These are phyloP conservation scores for Branchipolynoe longqiensis DNA, from an alignment of 2,888 invertebrate genomes.

Conservation along the genomic window DNA sequence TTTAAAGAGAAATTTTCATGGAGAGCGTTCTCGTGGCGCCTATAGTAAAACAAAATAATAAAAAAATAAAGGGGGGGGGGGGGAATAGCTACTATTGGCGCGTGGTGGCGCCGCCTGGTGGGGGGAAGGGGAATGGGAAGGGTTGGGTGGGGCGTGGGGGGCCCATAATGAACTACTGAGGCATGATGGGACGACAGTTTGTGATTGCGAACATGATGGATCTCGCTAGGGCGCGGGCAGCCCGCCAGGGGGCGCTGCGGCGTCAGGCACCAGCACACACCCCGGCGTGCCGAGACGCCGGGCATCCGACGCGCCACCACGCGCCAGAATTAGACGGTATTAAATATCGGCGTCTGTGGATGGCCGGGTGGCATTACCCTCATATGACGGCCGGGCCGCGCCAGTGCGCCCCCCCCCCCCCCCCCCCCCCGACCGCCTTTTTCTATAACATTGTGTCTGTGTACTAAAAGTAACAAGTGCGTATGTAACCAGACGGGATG, in stretches of 20 bases:
- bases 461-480: no score
- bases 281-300: background rate
- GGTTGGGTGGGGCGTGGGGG: no score
- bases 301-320: background rate
- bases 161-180: slow-evolving; percentile 38
- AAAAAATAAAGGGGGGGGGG: background rate
- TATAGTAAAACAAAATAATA: no score
- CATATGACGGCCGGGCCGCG: background rate
- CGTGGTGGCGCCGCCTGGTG: slow-evolving; percentile 38
- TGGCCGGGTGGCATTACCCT: background rate
- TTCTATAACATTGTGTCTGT: no score
- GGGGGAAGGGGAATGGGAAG: no score
- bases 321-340: background rate
- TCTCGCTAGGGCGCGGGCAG: background rate
- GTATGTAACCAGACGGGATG: no score
- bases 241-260: background rate
- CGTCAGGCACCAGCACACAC: background rate
- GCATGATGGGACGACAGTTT: slow-evolving; percentile 45
- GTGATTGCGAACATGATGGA: slow-evolving; percentile 48
- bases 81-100: slow-evolving; percentile 13
- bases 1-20: slow-evolving; percentile 18
- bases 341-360: slow-evolving; percentile 28
- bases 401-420: background rate
- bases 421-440: no score
- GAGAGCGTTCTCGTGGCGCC: background rate